These are phyloP conservation scores for Merops nubicus DNA, from an alignment of 2,113 vertebrate genomes.

Conservation along the genomic window DNA sequence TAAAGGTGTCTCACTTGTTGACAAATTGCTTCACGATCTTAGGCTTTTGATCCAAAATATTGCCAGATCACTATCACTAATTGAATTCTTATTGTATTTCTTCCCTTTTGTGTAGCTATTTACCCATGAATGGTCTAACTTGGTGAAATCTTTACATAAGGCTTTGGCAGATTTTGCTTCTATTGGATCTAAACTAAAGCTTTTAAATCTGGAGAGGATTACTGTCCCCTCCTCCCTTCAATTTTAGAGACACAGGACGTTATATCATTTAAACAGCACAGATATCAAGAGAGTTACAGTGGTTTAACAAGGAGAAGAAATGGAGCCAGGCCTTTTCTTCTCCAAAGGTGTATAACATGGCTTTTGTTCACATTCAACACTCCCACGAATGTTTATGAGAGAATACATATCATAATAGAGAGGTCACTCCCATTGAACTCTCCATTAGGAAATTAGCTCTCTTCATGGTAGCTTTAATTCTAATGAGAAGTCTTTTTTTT, in stretches of 20 bases:
- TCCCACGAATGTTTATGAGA: accelerated
- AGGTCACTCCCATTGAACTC: background rate
- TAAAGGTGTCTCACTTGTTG: background rate
- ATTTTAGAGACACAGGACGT: background rate
- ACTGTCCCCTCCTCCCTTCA: background rate
- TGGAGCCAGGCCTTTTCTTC: background rate
- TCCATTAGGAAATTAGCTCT: background rate
- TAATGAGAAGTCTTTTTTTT: background rate
- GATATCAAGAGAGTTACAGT: background rate
- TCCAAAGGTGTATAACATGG: background rate
- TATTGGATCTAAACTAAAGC: background rate
- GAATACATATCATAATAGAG: no score
- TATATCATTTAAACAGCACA: background rate
- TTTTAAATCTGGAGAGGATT: background rate
- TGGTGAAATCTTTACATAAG: background rate
- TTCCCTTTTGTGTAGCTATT: background rate
- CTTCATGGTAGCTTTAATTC: background rate
- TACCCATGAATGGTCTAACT: background rate
- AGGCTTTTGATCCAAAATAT: slow-evolving; percentile 1
- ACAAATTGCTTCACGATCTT: background rate
- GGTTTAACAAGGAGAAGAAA: background rate
- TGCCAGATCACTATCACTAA: background rate
- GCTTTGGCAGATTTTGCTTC: background rate
- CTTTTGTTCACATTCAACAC: background rate
- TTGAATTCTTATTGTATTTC: background rate